Evolutionary conservation across 1,140 invertebrate genomes (phyloP).

Genomic region (Drosophila orena): DNA sequence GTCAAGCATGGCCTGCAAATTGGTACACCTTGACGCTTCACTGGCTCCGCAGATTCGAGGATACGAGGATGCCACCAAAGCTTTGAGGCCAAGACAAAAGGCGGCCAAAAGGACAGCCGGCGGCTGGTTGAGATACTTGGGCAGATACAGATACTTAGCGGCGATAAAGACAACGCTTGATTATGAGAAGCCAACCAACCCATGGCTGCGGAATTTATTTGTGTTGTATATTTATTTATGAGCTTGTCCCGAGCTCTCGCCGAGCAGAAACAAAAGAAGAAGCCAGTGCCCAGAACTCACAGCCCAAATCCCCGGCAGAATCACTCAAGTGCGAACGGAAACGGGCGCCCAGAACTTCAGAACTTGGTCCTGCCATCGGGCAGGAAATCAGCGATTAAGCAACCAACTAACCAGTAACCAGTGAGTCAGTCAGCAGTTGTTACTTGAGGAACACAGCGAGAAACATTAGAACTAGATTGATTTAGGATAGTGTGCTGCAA

Average conservation of each 20-base stretch:
- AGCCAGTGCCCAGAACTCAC: slow-evolving; percentile 12
- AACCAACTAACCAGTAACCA: slow-evolving; percentile 65
- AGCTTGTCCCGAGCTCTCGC: slow-evolving; percentile 63
- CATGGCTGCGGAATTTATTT: slow-evolving; percentile 74
- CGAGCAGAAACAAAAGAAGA: slow-evolving; percentile 70
- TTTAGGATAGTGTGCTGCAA: neutral
- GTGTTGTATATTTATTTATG: slow-evolving; percentile 80
- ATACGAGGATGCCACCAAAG: neutral
- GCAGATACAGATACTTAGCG: slow-evolving; percentile 72
- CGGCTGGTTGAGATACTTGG: slow-evolving; percentile 38
- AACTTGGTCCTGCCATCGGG: slow-evolving; percentile 69
- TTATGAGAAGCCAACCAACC: slow-evolving; percentile 63
- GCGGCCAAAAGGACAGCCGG: slow-evolving; percentile 48
- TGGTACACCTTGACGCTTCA: slow-evolving; percentile 82
- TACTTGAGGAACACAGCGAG: neutral
- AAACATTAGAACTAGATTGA: neutral
- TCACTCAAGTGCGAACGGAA: slow-evolving; percentile 80
- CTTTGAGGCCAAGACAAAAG: slow-evolving; percentile 58
- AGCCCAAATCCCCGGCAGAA: slow-evolving; percentile 52
- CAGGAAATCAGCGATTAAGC: slow-evolving; percentile 82
- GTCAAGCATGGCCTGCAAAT: slow-evolving; percentile 80
- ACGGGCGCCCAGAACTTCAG: slow-evolving; percentile 67
- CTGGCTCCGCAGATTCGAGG: slow-evolving; percentile 42
- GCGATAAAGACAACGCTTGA: slow-evolving; percentile 80
- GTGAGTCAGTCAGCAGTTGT: slow-evolving; percentile 33